Percentiles rank a stretch among this genome's conserved stretches.
These are phyloP conservation scores for Prenolepis imparis DNA, from an alignment of 2,888 invertebrate genomes.

Conservation along the genomic window DNA sequence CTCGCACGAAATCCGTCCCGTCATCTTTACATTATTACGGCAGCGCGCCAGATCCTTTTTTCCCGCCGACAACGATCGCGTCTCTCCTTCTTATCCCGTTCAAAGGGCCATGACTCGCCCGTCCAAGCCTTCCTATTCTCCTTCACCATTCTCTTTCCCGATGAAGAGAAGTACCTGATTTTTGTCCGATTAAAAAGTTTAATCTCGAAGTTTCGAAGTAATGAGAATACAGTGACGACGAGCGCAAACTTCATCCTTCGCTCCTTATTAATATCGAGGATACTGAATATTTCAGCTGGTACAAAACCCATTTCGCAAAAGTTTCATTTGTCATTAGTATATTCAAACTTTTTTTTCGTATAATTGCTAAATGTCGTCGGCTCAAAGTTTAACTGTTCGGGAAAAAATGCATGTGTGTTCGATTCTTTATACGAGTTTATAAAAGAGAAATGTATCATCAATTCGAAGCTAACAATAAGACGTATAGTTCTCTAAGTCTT, in stretches of 20 bases:
- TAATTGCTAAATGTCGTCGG: background rate
- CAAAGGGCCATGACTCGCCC: slow-evolving; percentile 37
- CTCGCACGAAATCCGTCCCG: slow-evolving; percentile 53
- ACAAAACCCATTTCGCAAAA: slow-evolving; percentile 11
- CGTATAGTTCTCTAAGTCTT: background rate
- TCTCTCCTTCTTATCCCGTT: slow-evolving; percentile 34
- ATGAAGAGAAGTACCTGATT: slow-evolving; percentile 47
- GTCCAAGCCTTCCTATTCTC: background rate
- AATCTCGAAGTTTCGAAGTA: slow-evolving; percentile 46
- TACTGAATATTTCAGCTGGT: slow-evolving; percentile 33
- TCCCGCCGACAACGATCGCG: slow-evolving; percentile 30
- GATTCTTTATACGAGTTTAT: background rate
- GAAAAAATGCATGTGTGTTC: background rate
- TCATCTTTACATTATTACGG: slow-evolving; percentile 57
- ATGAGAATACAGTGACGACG: slow-evolving; percentile 41
- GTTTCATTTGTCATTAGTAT: slow-evolving; percentile 18
- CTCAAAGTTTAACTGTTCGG: background rate
- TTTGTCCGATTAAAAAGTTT: slow-evolving; percentile 56
- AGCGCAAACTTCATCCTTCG: slow-evolving; percentile 20
- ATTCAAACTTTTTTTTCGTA: background rate
- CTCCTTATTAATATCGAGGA: slow-evolving; percentile 37
- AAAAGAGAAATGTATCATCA: background rate
- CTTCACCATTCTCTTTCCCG: background rate
- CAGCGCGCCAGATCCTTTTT: slow-evolving; percentile 24
- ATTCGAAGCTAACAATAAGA: slow-evolving; percentile 14